Evolutionary conservation across 1,140 invertebrate genomes (phyloP).

Genomic region (Thaumetopoea pityocampa): DNA sequence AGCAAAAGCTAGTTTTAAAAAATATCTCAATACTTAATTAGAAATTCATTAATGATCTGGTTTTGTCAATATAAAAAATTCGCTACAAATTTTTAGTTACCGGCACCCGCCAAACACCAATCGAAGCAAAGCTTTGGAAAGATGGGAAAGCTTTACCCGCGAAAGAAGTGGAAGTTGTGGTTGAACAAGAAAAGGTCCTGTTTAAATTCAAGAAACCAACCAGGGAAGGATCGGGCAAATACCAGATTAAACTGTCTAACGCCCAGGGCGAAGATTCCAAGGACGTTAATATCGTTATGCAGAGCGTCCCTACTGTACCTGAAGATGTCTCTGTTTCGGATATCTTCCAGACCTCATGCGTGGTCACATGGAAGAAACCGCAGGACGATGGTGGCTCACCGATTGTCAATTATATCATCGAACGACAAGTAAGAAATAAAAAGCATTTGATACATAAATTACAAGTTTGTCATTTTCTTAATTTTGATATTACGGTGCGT

Average conservation of each 20-base stretch:
- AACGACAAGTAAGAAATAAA: constrained; percentile 86
- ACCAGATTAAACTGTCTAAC: constrained; percentile 91
- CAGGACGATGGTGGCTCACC: constrained; percentile 95
- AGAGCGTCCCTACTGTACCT: constrained; percentile 90
- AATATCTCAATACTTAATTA: too few relatives aligned
- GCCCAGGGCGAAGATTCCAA: constrained; percentile 91
- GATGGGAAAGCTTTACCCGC: constrained; percentile 90
- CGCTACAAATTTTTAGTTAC: constrained; percentile 80
- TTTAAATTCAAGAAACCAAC: constrained; percentile 94
- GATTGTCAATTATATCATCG: constrained; percentile 94
- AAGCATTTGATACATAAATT: not conserved
- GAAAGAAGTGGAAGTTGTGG: constrained; percentile 92
- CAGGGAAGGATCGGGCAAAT: constrained; percentile 87
- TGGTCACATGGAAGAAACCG: constrained; percentile 93
- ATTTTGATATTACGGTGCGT: not conserved
- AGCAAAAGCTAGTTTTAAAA: too few relatives aligned
- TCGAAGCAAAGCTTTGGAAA: constrained; percentile 92
- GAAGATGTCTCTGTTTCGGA: constrained; percentile 93
- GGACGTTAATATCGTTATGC: constrained; percentile 90
- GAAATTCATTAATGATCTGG: too few relatives aligned
- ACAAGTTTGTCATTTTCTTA: not conserved
- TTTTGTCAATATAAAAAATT: constrained; percentile 1
- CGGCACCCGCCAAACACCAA: constrained; percentile 89
- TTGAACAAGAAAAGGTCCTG: constrained; percentile 91
- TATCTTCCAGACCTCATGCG: constrained; percentile 93